Conservation (phyloP, 2,113 vertebrate genomes). For the Syrrhaptes paradoxus region DNA sequence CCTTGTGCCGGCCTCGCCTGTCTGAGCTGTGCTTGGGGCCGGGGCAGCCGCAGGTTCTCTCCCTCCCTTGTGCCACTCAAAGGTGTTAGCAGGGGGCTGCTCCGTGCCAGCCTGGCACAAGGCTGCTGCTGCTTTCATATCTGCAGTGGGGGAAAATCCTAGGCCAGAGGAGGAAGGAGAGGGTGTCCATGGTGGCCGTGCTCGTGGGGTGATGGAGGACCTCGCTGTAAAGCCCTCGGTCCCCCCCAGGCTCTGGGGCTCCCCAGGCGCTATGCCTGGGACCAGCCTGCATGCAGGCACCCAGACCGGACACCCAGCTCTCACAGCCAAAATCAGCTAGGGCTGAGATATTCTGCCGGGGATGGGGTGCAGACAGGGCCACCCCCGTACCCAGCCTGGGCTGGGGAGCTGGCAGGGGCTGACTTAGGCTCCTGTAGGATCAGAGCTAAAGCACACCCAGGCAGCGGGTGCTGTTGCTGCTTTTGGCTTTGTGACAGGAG, state of each 20-base stretch:
- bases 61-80: not conserved
- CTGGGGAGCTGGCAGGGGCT: not conserved
- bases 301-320: not conserved
- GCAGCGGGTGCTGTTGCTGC: accelerated
- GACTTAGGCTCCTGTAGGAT: not conserved
- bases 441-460: not conserved
- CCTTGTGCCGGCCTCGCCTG: accelerated
- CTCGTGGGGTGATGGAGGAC: not conserved
- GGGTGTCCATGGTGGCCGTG: not conserved
- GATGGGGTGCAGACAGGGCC: not conserved
- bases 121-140: not conserved
- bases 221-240: accelerated
- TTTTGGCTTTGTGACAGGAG: not conserved
- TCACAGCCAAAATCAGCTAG: not conserved
- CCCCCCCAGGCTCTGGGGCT: not conserved
- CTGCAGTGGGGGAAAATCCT: not conserved
- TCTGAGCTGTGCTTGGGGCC: not conserved
- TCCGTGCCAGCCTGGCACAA: not conserved
- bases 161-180: not conserved
- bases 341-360: not conserved
- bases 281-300: not conserved
- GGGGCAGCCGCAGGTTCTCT: not conserved
- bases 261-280: not conserved
- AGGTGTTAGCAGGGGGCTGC: not conserved
- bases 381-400: not conserved